Evolutionary conservation across 2,888 invertebrate species (phyloP).

Genomic region (Cartodere bifasciata): DNA sequence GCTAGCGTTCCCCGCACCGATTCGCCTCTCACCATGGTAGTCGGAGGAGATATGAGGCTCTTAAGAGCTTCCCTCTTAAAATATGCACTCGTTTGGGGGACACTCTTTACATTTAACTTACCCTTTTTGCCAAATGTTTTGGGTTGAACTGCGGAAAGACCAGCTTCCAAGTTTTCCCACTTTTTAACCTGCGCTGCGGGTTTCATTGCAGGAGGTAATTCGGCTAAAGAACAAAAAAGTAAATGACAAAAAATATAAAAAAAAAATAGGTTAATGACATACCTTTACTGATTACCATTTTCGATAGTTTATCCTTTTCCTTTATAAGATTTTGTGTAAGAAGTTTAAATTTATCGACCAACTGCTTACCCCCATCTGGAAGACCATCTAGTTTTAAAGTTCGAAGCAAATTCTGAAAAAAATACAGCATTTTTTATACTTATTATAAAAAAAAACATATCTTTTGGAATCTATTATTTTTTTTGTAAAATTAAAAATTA

Average conservation of each 20-base stretch:
- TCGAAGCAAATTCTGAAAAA: conserved; percentile 17
- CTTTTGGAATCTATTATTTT: too few species aligned
- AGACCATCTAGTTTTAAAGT: conserved; percentile 32
- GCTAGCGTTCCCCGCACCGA: too few species aligned
- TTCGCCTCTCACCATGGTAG: too few species aligned
- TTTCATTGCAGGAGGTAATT: not conserved
- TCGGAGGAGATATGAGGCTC: too few species aligned
- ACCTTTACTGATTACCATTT: conserved; percentile 35
- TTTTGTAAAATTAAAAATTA: too few species aligned
- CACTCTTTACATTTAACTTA: conserved; percentile 11
- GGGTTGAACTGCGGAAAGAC: conserved; percentile 42
- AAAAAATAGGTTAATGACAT: not conserved
- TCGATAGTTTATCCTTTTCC: conserved; percentile 39
- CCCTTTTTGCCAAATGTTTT: conserved; percentile 42
- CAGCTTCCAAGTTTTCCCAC: conserved; percentile 44
- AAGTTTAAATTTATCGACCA: conserved; percentile 37
- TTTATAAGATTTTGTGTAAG: conserved; percentile 36
- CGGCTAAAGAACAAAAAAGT: too few species aligned
- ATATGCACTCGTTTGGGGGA: too few species aligned
- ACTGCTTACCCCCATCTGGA: conserved; percentile 51
- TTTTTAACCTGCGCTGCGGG: conserved; percentile 29
- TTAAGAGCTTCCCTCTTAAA: too few species aligned
- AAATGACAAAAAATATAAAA: too few species aligned
- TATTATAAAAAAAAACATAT: too few species aligned
- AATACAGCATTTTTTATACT: conserved; percentile 1